Evolutionary conservation across 2,797 vertebrate species (phyloP).

Genomic region (Gallinago nigripennis): DNA sequence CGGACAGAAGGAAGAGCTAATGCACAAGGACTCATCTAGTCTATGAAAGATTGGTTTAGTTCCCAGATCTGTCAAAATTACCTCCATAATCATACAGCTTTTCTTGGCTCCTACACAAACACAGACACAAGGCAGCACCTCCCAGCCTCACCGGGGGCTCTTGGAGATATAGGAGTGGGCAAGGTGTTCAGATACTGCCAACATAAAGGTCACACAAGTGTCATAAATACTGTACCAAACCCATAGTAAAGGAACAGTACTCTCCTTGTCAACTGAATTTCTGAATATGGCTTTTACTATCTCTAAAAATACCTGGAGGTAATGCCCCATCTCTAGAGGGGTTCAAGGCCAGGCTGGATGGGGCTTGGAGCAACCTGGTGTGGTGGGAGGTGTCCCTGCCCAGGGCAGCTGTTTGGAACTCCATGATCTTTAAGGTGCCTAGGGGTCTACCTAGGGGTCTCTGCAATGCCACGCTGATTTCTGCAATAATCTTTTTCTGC

Average conservation of each 20-base stretch:
- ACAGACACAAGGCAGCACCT: fast-evolving
- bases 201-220: not conserved
- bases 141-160: not conserved
- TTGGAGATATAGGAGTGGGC: not conserved
- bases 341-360: not conserved
- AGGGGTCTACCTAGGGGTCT: not conserved
- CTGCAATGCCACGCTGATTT: not conserved
- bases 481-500: not conserved
- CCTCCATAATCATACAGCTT: fast-evolving
- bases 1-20: not conserved
- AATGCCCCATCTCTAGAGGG: not conserved
- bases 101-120: not conserved
- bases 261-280: not conserved
- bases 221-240: fast-evolving
- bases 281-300: not conserved
- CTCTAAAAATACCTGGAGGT: not conserved
- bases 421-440: not conserved
- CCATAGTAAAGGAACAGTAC: not conserved
- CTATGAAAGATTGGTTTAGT: not conserved
- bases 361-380: not conserved
- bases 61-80: not conserved
- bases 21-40: too few species aligned
- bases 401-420: not conserved
- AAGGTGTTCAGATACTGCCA: not conserved
- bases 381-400: not conserved